Evolutionary conservation across 2,113 vertebrate species (phyloP), one percentile per base, ranked within the genome.

Genomic region (Numida meleagris): DNA sequence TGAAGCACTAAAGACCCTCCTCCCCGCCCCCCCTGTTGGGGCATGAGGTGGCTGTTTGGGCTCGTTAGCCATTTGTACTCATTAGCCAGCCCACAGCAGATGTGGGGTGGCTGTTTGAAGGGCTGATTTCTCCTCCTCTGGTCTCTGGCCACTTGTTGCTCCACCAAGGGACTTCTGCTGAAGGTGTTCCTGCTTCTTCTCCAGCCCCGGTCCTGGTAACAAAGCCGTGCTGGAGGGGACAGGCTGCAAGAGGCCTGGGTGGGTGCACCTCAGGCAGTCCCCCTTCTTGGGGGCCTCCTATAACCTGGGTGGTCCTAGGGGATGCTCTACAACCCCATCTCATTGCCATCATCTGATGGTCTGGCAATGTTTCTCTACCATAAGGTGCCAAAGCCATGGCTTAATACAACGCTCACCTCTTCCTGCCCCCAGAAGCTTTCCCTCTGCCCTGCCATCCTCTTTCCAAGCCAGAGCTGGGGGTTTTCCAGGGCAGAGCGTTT

Each of bases 1-100:
- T 7, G 67, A 91, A 80, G 93, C 90, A 90, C 90, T 90, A 96
- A 96, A 88, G 89, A 91, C 82, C 93, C 90, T 90, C 48, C 7
- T 21, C 10, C 48, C 48, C 48, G 12, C 23, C 50, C 50, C 24
- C 8, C 25, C 14, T 27, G 72, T 82, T 29, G 53, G 96, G 94
- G 94, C 93, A 88, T 71, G 62, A 80, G 65, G 63, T 61, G 8
- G 65, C 94, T 90, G 62, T 57, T 57, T 57, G 55, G 29, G 55
- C 55, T 58, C 55, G 33, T 58, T 58, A 40, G 61, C 38, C 25
- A 38, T 95, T 95, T 97, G 92, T 94, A 89, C 96, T 92, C 92
- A 84, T 96, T 77, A 93, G 59, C 15, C 7, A 0, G 23, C 71
- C 29, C 2, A 18, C 92, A 12, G 83, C 83, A 82, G 86, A 66